Base-by-base conservation (phyloP, 2,888 invertebrate species). In the Xestobium rufovillosum region DNA sequence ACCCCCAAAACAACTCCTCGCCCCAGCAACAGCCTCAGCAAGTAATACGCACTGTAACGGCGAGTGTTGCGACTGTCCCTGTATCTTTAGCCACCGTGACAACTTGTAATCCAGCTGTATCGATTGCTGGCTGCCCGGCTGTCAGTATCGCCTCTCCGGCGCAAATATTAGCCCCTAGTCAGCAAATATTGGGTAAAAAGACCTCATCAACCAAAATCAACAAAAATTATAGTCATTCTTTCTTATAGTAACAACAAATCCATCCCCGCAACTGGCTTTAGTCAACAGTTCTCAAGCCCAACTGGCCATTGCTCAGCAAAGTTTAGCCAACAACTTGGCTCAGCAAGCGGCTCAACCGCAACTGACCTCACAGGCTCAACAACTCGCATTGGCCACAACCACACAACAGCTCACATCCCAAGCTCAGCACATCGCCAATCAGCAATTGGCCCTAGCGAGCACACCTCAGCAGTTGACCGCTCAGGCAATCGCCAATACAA, bases 61-160 rank as follows among this genome's bases (percentile, higher is more conserved):
- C 73, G 2, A 72, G 73, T 48, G 73, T 75, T 14, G 73, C 75
- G 4, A 73, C 75, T 11, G 75, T 76, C 29, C 76, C 76, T 3
- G 75, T 76, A 26, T 74, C 74, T 42, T 67, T 75, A 48, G 75
- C 75, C 9, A 72, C 75, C 1, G 75, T 76, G 6, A 69, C 75
- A n/a, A 66, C 66, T 9, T 61, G 65, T 23, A 65, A 60, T 45
- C 62, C 63, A 3, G 71, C 73, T 3, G 75, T 75, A 3, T 73
- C 75, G 3, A 71, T 76, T 42, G 72, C 73, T 3, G 64, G 63
- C 10, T 62, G 63, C 47, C 75, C 76, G 0, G 70, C 75, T 36
- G 76, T 77, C 3, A 76, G 75, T 26, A 75, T 76, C 59, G 75
- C 76, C 1, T 63, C 68, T 16, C 70, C 69, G 3, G 69, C 70